phyloP scores from a whole-genome alignment of 2,888 invertebrate species.

The Nomada hirtipes region DNA sequence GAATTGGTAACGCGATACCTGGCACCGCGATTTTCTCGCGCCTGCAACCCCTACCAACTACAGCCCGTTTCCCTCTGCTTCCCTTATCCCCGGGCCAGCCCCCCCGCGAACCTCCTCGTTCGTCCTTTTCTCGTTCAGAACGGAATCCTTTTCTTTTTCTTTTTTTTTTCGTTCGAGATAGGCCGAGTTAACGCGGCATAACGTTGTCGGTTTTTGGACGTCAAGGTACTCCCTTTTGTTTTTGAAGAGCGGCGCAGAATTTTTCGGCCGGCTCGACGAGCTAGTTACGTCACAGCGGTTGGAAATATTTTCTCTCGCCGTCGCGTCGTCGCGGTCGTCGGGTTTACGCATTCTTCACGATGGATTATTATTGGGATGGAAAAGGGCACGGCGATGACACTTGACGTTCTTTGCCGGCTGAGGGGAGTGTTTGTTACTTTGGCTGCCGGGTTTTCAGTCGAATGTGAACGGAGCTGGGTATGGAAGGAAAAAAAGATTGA shows the following conservation, averaged over 20 bases:
- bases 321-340: conserved; percentile 16
- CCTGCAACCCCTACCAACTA: conserved; percentile 48
- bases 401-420: not conserved
- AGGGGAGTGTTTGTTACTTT: not conserved
- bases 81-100: not conserved
- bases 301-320: conserved; percentile 45
- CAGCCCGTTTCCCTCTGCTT: conserved; percentile 1
- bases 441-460: not conserved
- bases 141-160: conserved; percentile 27
- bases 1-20: conserved; percentile 76
- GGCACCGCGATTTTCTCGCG: conserved; percentile 63
- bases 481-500: not conserved
- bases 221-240: conserved; percentile 48
- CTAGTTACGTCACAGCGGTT: conserved; percentile 6
- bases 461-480: not conserved
- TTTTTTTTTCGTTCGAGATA: conserved; percentile 34
- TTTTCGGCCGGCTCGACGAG: conserved; percentile 23
- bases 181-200: conserved; percentile 54
- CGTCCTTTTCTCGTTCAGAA: conserved; percentile 11
- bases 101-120: not conserved
- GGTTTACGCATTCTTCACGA: conserved; percentile 32
- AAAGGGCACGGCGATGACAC: conserved; percentile 16
- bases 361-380: conserved; percentile 29
- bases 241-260: conserved; percentile 47
- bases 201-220: conserved; percentile 52